Evolutionary conservation across 2,888 invertebrate species (phyloP), one percentile per base, ranked within the genome.

Genomic region (Lymantria monacha): DNA sequence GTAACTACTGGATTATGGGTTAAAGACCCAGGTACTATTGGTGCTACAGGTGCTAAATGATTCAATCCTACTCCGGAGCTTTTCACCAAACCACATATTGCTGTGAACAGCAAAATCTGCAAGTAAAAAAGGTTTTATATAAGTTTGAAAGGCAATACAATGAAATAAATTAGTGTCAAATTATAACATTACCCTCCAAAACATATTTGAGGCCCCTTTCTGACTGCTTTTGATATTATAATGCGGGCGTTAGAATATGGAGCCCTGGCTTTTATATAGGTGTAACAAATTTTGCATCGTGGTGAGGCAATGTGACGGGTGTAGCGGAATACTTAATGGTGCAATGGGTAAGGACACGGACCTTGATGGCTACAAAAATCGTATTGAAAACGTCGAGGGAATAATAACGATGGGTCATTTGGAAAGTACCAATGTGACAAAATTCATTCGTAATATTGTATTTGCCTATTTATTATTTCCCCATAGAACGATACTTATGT

Each of bases 1-100:
- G 95, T 93, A 7, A 94, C 93, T 37, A 93, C 90, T 9, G 93
- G 93, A 0, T 91, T 87, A n/a, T 66, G 51, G 1, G 61, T 74
- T 15, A 63, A 61, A 3, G 75, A 63, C n/a, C 51, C 66, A 41
- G 55, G 12, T 31, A 51, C 51, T 36, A 51, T 49, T 8, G 14
- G 37, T 42, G 30, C 53, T 30, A 61, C 53, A 3, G 65, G 59
- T 2, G 59, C 48, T 0, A 64, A 48, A 37, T 58, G 66, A 31
- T 48, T 54, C 1, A 59, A 65, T 7, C 74, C 80, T 37, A 82
- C 59, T 48, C 80, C 87, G 14, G 89, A 90, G 50, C 83, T 71
- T 43, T 64, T 72, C 48, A 66, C 84, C 14, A 79, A 51, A 37
- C 76, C 72, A 55, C 81, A 82, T 63, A 83, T 44, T 51, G 75